Base-by-base conservation (phyloP, 2,888 invertebrate genomes). In the Saturnia japonica region DNA sequence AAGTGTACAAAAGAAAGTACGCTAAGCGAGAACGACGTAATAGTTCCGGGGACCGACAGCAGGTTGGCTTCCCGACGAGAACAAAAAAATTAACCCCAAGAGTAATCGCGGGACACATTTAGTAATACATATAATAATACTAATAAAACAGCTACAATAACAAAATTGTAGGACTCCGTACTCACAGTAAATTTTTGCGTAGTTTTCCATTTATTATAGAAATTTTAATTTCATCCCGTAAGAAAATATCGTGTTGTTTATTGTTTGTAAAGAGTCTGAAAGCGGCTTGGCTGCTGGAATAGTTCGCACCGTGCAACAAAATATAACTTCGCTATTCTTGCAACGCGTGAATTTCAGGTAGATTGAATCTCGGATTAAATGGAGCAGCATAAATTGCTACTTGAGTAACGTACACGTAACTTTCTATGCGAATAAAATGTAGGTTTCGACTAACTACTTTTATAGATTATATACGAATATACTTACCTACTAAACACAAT, bases 161-260 rank as follows among this genome's bases (percentile, higher is more conserved):
- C 3, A 28, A 60, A 28, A 1, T 12, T 11, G 11, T 8, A 57
- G 25, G 57, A 25, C 25, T 57, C 25, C 25, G 25, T 25, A 1
- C 22, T 12, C 8, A 1, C 14, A 60, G 4, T 28, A 6, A 9
- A 9, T 60, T 60, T 28, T 60, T 60, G 28, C 11, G 4, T 40
- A 14, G 3, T 64, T 64, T 11, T 64, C 22, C 40, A n/a, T 40
- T 62, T 62, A 34, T 8, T 40, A 9, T 40, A 40, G 8, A 6
- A 80, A 81, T 82, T 86, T 86, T 85, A 84, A 86, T 85, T 84
- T 82, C 77, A 80, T 85, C 81, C 79, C 74, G 72, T 73, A 79
- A 78, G 74, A 82, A 82, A 83, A 82, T 80, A 78, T 57, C 77
- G 75, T 76, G 72, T 73, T 75, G 71, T 75, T 73, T 75, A 76